A percentile compares a stretch with the other conserved stretches of the same genome.
Evolutionary conservation across 2,797 vertebrate species (phyloP).

Genomic region (Pelobates cultripes): DNA sequence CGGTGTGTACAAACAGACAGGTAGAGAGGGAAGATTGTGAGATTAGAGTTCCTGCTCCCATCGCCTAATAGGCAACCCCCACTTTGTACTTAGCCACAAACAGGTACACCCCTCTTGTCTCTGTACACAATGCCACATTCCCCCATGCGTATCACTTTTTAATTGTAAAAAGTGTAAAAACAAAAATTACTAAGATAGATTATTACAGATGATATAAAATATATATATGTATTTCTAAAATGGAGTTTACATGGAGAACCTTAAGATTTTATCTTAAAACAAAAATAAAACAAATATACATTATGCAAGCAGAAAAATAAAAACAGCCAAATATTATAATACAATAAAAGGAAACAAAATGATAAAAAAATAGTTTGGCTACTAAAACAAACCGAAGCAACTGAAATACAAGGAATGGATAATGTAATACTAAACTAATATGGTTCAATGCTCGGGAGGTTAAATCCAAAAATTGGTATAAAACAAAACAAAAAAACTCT

Average conservation of each 20-base stretch:
- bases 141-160: constrained; percentile 68
- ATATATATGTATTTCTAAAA: constrained; percentile 77
- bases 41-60: constrained; percentile 61
- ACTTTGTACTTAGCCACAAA: constrained; percentile 68
- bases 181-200: constrained; percentile 74
- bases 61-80: constrained; percentile 62
- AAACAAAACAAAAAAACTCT: constrained; percentile 72
- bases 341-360: constrained; percentile 62
- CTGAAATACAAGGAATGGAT: constrained; percentile 95
- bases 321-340: constrained; percentile 76
- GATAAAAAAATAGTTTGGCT: constrained; percentile 72
- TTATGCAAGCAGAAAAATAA: constrained; percentile 82
- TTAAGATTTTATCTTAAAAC: constrained; percentile 70
- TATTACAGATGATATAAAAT: constrained; percentile 77
- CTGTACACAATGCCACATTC: constrained; percentile 71
- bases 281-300: constrained; percentile 79
- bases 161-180: constrained; percentile 68
- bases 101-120: constrained; percentile 58
- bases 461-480: constrained; percentile 83
- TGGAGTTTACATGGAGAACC: constrained; percentile 81
- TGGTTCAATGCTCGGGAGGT: constrained; percentile 83
- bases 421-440: constrained; percentile 87
- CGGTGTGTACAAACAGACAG: constrained; percentile 55
- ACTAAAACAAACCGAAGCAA: constrained; percentile 79
- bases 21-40: constrained; percentile 21